These are phyloP conservation scores for Philaenus spumarius DNA, from an alignment of 1,140 invertebrate genomes.

Conservation along the genomic window DNA sequence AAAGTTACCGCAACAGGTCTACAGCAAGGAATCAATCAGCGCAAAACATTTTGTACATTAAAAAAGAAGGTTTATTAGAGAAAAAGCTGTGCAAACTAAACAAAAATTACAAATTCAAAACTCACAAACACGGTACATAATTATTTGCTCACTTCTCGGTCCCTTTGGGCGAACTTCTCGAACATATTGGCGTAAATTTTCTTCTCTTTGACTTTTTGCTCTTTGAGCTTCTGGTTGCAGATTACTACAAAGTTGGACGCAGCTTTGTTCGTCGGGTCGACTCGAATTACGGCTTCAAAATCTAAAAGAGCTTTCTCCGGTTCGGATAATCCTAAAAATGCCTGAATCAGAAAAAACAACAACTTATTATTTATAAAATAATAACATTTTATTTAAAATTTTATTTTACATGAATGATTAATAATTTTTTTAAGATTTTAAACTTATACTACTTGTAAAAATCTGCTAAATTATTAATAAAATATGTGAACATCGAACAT, in stretches of 20 bases:
- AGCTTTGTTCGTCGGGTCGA: slow-evolving; percentile 77
- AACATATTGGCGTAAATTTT: slow-evolving; percentile 94
- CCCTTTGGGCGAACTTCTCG: slow-evolving; percentile 73
- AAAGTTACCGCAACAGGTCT: no score
- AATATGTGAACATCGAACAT: no score
- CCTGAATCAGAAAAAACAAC: no score
- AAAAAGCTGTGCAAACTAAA: slow-evolving; percentile 5
- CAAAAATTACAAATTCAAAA: slow-evolving; percentile 8
- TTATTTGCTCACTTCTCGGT: slow-evolving; percentile 56
- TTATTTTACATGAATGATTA: no score
- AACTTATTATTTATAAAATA: no score
- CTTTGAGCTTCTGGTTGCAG: slow-evolving; percentile 67
- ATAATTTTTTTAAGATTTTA: no score
- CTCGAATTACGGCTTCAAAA: slow-evolving; percentile 63
- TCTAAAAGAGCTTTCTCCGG: slow-evolving; percentile 69
- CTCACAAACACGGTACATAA: neutral
- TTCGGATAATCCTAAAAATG: slow-evolving; percentile 67
- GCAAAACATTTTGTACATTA: neutral
- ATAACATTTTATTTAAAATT: no score
- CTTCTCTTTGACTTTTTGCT: slow-evolving; percentile 75
- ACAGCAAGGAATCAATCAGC: neutral
- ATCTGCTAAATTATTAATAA: no score
- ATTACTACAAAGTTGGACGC: slow-evolving; percentile 69
- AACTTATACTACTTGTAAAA: no score
- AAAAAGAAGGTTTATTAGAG: neutral